phyloP scores from a whole-genome alignment of 2,888 invertebrate genomes.

The Ophonus ardosiacus region DNA sequence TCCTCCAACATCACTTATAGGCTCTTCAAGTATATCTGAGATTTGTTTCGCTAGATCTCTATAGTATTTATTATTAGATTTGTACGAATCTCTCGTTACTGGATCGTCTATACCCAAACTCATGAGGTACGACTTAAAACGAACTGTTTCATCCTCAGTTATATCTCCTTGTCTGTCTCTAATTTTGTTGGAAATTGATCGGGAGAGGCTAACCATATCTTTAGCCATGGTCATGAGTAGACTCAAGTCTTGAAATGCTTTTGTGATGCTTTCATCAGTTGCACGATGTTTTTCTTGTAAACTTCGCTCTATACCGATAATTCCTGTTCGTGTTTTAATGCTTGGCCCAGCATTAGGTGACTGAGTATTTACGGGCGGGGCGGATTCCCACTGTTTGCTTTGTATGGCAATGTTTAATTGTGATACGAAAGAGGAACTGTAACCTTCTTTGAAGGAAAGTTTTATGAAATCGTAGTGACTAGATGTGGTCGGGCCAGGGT shows the following conservation, averaged over 20 bases:
- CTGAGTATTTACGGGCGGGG: slow-evolving; percentile 69
- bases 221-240: slow-evolving; percentile 97
- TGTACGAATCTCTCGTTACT: slow-evolving; percentile 94
- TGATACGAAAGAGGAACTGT: slow-evolving; percentile 81
- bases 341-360: slow-evolving; percentile 71
- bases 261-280: slow-evolving; percentile 93
- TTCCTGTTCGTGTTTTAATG: slow-evolving; percentile 90
- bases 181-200: slow-evolving; percentile 94
- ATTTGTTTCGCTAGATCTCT: slow-evolving; percentile 91
- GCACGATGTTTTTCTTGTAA: slow-evolving; percentile 93
- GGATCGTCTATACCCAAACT: slow-evolving; percentile 99
- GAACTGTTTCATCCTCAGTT: slow-evolving; percentile 97
- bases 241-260: slow-evolving; percentile 96
- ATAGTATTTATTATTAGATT: slow-evolving; percentile 91
- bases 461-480: slow-evolving; percentile 87
- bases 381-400: slow-evolving; percentile 82
- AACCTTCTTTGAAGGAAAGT: slow-evolving; percentile 91
- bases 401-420: slow-evolving; percentile 81
- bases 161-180: slow-evolving; percentile 96
- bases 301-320: slow-evolving; percentile 96
- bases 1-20: slow-evolving; percentile 93
- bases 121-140: slow-evolving; percentile 96
- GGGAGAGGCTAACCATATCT: slow-evolving; percentile 96
- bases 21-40: slow-evolving; percentile 87
- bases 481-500: slow-evolving; percentile 85